Evolutionary conservation across 2,888 invertebrate genomes (phyloP), one percentile per base, ranked within the genome.

Genomic region (Andrena camellia): DNA sequence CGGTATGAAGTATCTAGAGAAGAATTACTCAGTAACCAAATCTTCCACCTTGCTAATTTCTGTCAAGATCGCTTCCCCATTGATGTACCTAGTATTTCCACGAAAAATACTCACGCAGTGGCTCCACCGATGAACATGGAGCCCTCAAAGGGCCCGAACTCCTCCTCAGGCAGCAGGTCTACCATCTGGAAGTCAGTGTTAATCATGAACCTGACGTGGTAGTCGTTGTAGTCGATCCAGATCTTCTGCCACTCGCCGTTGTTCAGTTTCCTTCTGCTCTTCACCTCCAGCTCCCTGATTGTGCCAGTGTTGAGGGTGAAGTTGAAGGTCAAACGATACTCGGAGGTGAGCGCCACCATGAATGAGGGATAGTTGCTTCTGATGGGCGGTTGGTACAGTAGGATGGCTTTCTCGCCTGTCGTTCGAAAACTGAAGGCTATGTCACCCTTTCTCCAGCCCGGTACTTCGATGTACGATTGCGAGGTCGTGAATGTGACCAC

Each of bases 211-310:
- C 98, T 95, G 50, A 98, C 98, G 93, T 98, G 98, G 94, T 98
- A 97, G 93, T 97, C 97, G 94, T 98, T 98, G 93, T 98, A 98
- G 95, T 99, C 98, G 83, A 99, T 98, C 97, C 98, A 98, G 86
- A 99, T 97, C 94, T 98, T 98, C 94, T 99, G 99, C 99, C 99
- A 99, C 93, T 98, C 98, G 0, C 98, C 99, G 69, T 97, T 97
- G 93, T 98, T 98, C 66, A 99, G 95, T 92, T 97, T 96, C 63
- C 97, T 95, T 86, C 96, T 96, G 2, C 98, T 98, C 91, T 97
- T 97, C 83, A 99, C 97, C 62, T 97, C 97, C 79, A 98, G 95
- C 92, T 97, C 97, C 86, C 97, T 96, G 66, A 97, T 97, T 7
- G 96, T 96, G 0, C 97, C 98, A 52, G 97, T 98, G 94, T 97